Conservation (phyloP, 1,140 invertebrate genomes). For the Drosophila ficusphila region DNA sequence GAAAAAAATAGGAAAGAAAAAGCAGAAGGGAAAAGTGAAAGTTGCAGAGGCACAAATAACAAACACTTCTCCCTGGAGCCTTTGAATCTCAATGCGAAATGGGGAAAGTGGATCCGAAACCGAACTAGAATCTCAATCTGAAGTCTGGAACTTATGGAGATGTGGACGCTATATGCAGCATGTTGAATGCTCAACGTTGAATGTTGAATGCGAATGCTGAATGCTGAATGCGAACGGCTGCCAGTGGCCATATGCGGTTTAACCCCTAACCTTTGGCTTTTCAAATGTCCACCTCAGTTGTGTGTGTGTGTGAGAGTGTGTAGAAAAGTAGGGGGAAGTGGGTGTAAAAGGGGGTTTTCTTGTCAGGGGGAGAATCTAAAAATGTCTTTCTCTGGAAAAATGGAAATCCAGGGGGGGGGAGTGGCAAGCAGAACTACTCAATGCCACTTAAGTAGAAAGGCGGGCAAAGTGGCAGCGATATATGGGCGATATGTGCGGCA, state of each 20-base stretch:
- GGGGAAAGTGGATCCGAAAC: neutral
- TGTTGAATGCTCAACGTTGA: neutral
- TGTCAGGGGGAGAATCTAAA: too few species aligned
- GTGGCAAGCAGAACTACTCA: slow-evolving; percentile 9
- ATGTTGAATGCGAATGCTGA: neutral
- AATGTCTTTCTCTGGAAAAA: slow-evolving; percentile 9
- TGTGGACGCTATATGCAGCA: neutral
- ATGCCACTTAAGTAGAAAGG: slow-evolving; percentile 13
- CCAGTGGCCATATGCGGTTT: slow-evolving; percentile 19
- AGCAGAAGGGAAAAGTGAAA: too few species aligned
- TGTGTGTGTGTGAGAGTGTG: neutral
- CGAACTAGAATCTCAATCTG: too few species aligned
- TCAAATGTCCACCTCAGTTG: slow-evolving; percentile 12
- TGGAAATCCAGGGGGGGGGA: neutral
- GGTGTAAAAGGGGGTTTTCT: too few species aligned
- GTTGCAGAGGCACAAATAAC: slow-evolving; percentile 3
- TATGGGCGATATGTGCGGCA: neutral
- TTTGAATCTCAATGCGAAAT: neutral
- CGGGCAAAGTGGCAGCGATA: neutral
- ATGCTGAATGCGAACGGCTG: slow-evolving; percentile 5
- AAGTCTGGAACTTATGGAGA: slow-evolving; percentile 17
- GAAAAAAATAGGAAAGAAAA: too few species aligned
- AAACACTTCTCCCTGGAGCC: slow-evolving; percentile 5
- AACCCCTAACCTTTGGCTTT: slow-evolving; percentile 19
- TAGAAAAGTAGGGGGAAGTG: too few species aligned